These are phyloP conservation scores for Labroides dimidiatus DNA, from an alignment of 2,797 vertebrate species.

Conservation along the genomic window DNA sequence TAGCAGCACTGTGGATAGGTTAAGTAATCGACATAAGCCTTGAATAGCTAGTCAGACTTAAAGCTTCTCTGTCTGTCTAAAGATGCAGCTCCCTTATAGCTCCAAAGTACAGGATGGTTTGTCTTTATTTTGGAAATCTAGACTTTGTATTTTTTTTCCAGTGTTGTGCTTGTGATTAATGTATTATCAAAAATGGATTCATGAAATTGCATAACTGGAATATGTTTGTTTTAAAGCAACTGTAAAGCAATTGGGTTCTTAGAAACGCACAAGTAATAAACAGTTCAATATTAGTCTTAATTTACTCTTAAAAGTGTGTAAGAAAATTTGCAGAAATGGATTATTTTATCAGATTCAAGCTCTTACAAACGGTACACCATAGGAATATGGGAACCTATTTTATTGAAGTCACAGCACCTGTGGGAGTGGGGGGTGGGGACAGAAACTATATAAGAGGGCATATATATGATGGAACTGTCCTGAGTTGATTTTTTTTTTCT, in stretches of 20 bases:
- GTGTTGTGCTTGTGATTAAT: conserved; percentile 70
- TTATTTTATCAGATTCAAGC: conserved; percentile 30
- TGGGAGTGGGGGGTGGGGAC: not conserved
- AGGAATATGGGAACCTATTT: conserved; percentile 22
- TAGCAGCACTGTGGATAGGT: conserved; percentile 73
- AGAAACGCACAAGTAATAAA: conserved; percentile 44
- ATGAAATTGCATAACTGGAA: conserved; percentile 78
- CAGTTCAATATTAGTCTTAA: conserved; percentile 61
- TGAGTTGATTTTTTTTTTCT: conserved; percentile 44
- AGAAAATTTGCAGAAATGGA: conserved; percentile 36
- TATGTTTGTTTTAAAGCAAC: conserved; percentile 62
- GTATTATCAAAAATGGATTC: conserved; percentile 63
- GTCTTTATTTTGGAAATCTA: conserved; percentile 62
- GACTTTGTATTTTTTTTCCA: conserved; percentile 59
- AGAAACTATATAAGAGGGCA: conserved; percentile 23
- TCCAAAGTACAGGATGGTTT: conserved; percentile 75
- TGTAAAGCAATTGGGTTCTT: conserved; percentile 46
- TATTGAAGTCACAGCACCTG: conserved; percentile 30
- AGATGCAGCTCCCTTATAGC: conserved; percentile 41
- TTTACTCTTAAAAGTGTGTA: conserved; percentile 56
- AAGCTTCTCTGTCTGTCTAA: conserved; percentile 42
- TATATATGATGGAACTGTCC: conserved; percentile 30
- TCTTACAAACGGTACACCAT: conserved; percentile 23
- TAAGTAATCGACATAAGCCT: conserved; percentile 45
- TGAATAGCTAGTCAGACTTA: conserved; percentile 44